These are phyloP conservation scores for Glossophaga mutica DNA, from an alignment of 2,797 vertebrate genomes.

Conservation along the genomic window DNA sequence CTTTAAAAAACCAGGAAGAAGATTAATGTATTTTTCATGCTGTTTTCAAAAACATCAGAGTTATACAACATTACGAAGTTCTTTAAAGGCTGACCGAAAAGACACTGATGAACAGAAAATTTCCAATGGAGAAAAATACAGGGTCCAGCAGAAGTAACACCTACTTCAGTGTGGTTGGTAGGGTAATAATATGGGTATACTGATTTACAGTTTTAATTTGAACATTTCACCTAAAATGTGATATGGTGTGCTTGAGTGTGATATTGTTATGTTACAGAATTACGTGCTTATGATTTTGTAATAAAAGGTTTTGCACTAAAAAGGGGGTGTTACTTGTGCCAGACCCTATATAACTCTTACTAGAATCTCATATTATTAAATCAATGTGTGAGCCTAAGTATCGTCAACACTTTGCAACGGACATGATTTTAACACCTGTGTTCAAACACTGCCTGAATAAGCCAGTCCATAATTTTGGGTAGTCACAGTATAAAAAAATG, in stretches of 20 bases:
- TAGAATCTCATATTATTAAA: not conserved
- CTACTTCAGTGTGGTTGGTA: no score
- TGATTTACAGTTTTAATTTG: no score
- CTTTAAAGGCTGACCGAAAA: not conserved
- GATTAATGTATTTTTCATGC: not conserved
- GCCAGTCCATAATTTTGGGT: not conserved
- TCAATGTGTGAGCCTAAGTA: not conserved
- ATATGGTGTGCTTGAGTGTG: no score
- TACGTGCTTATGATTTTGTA: no score
- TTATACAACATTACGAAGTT: not conserved
- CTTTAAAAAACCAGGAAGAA: not conserved
- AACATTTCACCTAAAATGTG: no score
- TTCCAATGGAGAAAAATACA: not conserved
- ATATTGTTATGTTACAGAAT: no score
- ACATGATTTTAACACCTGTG: not conserved
- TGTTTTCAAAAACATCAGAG: slow-evolving; percentile 17
- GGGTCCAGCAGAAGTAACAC: no score
- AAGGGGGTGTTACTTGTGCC: no score
- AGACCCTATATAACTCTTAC: not conserved
- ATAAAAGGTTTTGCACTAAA: no score
- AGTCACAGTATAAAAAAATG: not conserved
- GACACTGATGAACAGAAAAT: not conserved
- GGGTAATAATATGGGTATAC: no score
- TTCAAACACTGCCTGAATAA: not conserved
- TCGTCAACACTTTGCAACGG: not conserved